A percentile compares a stretch with the other conserved stretches of the same genome.
Conservation (phyloP, 2,113 vertebrate genomes). For the Trogon melanurus region DNA sequence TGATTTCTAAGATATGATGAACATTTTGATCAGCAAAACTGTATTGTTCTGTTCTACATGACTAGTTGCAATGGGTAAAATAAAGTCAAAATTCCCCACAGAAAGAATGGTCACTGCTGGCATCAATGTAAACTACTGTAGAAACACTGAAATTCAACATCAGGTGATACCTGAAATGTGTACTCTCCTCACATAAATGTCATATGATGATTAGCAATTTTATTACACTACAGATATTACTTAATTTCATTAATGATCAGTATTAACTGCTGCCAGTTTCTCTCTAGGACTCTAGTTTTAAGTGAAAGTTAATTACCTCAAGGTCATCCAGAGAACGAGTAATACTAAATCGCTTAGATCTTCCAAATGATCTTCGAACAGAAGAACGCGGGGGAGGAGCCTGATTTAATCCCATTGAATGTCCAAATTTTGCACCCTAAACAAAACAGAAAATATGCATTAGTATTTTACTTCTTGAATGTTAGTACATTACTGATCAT, state of each 20-base stretch:
- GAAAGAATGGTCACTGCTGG: not conserved
- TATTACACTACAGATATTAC: not conserved
- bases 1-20: not conserved
- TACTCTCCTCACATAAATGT: not conserved
- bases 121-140: not conserved
- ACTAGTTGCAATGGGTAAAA: not conserved
- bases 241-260: not conserved
- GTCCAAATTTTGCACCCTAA: constrained; percentile 84
- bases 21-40: not conserved
- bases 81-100: not conserved
- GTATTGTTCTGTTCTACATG: not conserved
- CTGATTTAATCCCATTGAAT: constrained; percentile 80
- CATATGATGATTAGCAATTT: not conserved
- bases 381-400: constrained; percentile 80
- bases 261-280: not conserved
- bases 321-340: constrained; percentile 94
- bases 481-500: not conserved
- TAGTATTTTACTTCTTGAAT: not conserved
- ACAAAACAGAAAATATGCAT: not conserved
- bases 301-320: constrained; percentile 80
- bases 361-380: constrained; percentile 86
- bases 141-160: not conserved
- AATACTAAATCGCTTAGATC: constrained; percentile 88
- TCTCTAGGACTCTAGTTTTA: not conserved
- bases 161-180: not conserved